Percentiles rank a stretch among this genome's conserved stretches.
Evolutionary conservation across 1,140 invertebrate genomes (phyloP).

Genomic region (Drosophila nikananu): DNA sequence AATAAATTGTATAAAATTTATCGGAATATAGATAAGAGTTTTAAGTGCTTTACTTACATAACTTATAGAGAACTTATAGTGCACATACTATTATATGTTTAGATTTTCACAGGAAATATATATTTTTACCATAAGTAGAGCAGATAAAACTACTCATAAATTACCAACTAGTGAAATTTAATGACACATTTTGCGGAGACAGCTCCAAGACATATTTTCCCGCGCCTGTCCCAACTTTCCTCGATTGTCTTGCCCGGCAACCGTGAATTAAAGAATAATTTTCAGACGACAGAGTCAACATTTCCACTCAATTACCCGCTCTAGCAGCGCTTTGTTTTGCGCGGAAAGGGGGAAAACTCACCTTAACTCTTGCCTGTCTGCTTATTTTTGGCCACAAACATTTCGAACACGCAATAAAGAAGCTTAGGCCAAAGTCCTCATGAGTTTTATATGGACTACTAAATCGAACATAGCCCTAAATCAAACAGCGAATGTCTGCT

Average conservation of each 20-base stretch:
- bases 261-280: conserved; percentile 43
- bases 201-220: conserved; percentile 1
- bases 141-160: neutral
- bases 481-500: conserved; percentile 12
- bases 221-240: conserved; percentile 18
- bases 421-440: conserved; percentile 31
- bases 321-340: conserved; percentile 18
- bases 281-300: conserved; percentile 21
- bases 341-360: neutral
- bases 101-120: neutral
- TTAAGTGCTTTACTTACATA: neutral
- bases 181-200: conserved; percentile 9
- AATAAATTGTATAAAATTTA: conserved; percentile 1
- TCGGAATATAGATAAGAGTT: neutral
- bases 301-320: conserved; percentile 47
- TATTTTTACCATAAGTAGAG: neutral
- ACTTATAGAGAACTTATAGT: too few species aligned
- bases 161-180: conserved; percentile 10
- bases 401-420: conserved; percentile 79
- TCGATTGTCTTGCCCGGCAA: conserved; percentile 25
- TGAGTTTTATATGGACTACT: conserved; percentile 33
- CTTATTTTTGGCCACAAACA: conserved; percentile 73
- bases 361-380: conserved; percentile 37
- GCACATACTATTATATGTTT: too few species aligned
- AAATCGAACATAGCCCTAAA: conserved; percentile 31